Conservation (phyloP, 2,797 vertebrate species). For the Aselliscus stoliczkanus region DNA sequence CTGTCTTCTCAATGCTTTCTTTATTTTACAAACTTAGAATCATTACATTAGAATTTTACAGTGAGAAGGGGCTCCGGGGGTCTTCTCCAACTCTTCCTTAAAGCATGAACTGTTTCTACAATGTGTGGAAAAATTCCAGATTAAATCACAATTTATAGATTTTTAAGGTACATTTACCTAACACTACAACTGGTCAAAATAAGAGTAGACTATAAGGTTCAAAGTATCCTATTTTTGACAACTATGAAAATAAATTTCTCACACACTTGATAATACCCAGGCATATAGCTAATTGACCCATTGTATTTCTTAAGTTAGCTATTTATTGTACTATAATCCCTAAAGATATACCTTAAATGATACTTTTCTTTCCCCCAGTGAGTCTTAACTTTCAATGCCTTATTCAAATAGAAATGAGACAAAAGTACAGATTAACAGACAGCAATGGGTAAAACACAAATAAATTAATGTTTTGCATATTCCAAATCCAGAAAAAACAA, state of each 20-base stretch:
- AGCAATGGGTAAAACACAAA: not conserved
- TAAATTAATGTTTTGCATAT: not conserved
- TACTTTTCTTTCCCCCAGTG: not conserved
- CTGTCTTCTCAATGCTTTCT: not conserved
- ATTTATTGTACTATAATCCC: not conserved
- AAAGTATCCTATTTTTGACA: not conserved
- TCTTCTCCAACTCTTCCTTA: not conserved
- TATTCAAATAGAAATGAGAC: not conserved
- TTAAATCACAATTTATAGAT: not conserved
- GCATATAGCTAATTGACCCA: not conserved
- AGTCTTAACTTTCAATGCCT: not conserved
- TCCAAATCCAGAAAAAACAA: not conserved
- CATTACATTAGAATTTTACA: not conserved
- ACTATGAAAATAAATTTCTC: not conserved
- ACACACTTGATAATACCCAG: not conserved
- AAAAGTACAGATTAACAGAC: not conserved
- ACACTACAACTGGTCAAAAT: not conserved
- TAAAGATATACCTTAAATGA: not conserved
- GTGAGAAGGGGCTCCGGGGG: not conserved
- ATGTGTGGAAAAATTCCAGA: not conserved
- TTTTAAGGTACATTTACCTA: not conserved
- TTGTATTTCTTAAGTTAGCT: not conserved
- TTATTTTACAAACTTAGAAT: not conserved
- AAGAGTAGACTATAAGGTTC: not conserved
- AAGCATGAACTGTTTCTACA: not conserved